Evolutionary conservation across 2,113 vertebrate species (phyloP), one percentile per base, ranked within the genome.

Genomic region (Sebastes fasciatus): DNA sequence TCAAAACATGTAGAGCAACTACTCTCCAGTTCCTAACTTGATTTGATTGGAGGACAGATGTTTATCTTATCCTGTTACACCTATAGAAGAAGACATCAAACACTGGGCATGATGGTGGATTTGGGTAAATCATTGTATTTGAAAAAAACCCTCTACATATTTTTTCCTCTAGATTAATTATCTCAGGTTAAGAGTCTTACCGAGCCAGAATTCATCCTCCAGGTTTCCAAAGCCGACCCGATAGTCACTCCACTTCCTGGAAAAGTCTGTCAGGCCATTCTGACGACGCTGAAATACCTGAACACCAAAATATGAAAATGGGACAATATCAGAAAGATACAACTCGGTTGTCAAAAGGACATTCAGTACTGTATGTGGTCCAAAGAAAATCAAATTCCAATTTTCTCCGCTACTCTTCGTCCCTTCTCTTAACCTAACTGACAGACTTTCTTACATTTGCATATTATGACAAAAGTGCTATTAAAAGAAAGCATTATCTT

Each of bases 141-240:
- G 6, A 51, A 19, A 65, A 65, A 14, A 10, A 5, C 2, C 23
- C 23, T 67, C 1, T 17, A 13, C 16, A 17, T 23, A 14, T 34
- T 34, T 48, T 21, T 10, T 12, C 16, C 40, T 34, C 17, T 52
- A 61, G 11, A 40, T 55, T 11, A n/a, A 42, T 61, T n/a, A 65
- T 52, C 3, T 86, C 5, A 40, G 0, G 46, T 10, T 40, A 1
- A 46, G 10, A 77, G n/a, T 85, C 84, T 95, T 95, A 99, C 98
- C 98, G 14, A 99, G 96, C 98, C 98, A 99, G 90, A 99, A 99
- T 88, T 99, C 98, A 57, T 99, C 98, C 85, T 99, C 98, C 84
- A 99, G 79, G 91, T 98, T 99, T 69, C 98, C 98, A 9, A 99
- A 99, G 46, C 98, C 98, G 10, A 94, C 81, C 0, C 96, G 95